Conservation (phyloP, 1,140 invertebrate genomes). For the Drosophila pectinifera region DNA sequence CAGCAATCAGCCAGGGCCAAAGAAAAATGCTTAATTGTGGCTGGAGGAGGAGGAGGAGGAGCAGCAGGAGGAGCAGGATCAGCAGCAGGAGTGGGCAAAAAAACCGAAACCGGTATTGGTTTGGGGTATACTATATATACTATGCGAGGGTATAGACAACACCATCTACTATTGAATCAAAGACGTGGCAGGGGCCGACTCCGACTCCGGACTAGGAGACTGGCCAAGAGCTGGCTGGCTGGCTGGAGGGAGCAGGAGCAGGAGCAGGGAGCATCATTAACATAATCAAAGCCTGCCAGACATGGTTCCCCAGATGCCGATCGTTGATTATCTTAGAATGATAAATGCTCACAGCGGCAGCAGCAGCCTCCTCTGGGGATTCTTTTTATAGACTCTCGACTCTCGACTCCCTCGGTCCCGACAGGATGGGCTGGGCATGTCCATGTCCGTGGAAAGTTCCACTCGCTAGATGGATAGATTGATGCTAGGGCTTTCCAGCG, state of each 20-base stretch:
- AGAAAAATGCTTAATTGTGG: slow-evolving; percentile 60
- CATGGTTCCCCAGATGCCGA: slow-evolving; percentile 21
- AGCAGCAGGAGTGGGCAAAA: not conserved
- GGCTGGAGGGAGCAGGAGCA: too few relatives aligned
- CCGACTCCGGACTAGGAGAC: too few relatives aligned
- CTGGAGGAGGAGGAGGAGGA: slow-evolving; percentile 6
- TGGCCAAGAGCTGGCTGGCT: too few relatives aligned
- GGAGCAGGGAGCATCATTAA: slow-evolving; percentile 46
- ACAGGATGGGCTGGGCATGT: slow-evolving; percentile 18
- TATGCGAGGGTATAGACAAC: slow-evolving; percentile 2
- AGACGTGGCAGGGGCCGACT: not conserved
- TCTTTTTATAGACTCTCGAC: slow-evolving; percentile 52
- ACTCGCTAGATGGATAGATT: not conserved
- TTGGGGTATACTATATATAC: not conserved
- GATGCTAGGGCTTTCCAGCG: not conserved
- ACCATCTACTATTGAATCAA: slow-evolving; percentile 13
- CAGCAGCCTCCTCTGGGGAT: not conserved
- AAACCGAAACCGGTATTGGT: slow-evolving; percentile 3
- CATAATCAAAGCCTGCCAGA: slow-evolving; percentile 57
- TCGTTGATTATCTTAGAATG: slow-evolving; percentile 59
- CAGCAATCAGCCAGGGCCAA: slow-evolving; percentile 52
- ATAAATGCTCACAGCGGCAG: slow-evolving; percentile 44
- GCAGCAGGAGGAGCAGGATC: not conserved
- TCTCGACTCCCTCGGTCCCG: too few relatives aligned
- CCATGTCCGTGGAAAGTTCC: slow-evolving; percentile 45